Conservation (phyloP, 2,113 vertebrate species). For the Orthochromis indermauri region DNA sequence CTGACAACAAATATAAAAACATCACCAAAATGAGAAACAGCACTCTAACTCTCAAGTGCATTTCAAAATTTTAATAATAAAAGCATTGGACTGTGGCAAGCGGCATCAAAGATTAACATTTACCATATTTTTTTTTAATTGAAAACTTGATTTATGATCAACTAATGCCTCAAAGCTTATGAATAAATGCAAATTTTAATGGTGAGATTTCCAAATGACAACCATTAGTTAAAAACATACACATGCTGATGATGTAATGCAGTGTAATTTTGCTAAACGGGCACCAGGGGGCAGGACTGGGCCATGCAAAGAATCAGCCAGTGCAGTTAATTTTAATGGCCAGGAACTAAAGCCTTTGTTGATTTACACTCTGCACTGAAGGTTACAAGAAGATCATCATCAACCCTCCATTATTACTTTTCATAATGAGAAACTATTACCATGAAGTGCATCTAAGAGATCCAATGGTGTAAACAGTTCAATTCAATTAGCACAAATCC, state of each 20-base stretch:
- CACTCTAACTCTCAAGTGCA: neutral
- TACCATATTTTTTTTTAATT: rapidly evolving
- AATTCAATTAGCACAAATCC: neutral
- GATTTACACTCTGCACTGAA: slow-evolving; percentile 7
- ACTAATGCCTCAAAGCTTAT: neutral
- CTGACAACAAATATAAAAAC: slow-evolving; percentile 43
- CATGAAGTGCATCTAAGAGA: neutral
- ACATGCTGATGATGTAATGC: neutral
- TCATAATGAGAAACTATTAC: slow-evolving; percentile 6
- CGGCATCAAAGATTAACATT: neutral
- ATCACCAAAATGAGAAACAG: neutral
- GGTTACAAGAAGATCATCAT: slow-evolving; percentile 31
- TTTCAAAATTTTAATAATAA: neutral
- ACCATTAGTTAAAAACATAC: neutral
- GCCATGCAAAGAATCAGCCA: neutral
- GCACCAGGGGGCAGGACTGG: slow-evolving; percentile 45
- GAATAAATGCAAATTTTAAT: neutral
- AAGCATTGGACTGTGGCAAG: neutral
- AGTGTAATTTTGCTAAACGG: neutral
- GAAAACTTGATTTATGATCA: neutral
- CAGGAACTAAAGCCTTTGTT: neutral
- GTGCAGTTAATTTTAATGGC: neutral
- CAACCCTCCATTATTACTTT: slow-evolving; percentile 1
- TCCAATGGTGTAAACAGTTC: neutral
- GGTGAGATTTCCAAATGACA: neutral